Base-by-base conservation (phyloP, 2,888 invertebrate species). In the Lamellibrachia columna region DNA sequence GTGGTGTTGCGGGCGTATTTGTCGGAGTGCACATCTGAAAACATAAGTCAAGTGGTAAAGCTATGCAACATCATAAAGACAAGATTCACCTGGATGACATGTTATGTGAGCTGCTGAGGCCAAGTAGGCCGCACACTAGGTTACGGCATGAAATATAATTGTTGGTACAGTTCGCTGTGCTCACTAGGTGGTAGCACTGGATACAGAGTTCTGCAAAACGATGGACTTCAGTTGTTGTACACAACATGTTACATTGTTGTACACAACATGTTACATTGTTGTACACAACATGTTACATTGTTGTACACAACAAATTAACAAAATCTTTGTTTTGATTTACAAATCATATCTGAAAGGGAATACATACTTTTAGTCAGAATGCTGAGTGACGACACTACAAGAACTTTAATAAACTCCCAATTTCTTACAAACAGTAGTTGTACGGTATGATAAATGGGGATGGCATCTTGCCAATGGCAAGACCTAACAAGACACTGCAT, bases 1-100 rank as follows among this genome's bases (percentile, higher is more conserved):
- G 98, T 91, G 98, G 99, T 92, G 99, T 99, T 92, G 98, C 98
- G 92, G 99, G 99, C 93, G 98, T 99, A 96, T 99, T 99, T 95
- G 98, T 98, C 52, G 98, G 99, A 92, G 98, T 98, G 97, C 98
- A 98, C 97, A 98, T 97, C 98, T 98, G 97, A 91, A 96, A 95
- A 92, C 60, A 22, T 4, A 75, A 75, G 75, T 40, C 40, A 75
- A 75, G 4, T 75, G 15, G 75, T 75, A 22, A 75, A 75, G 22
- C 22, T n/a, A 75, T 15, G 75, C 3, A 22, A 22, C 22, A 22
- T 75, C 15, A 75, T 22, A 6, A 40, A 15, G 22, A 75, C 75
- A 75, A 75, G 22, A 15, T 60, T 9, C 60, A 60, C 22, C 60
- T 40, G 0, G 40, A 60, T 15, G 22, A 1, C 11, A 60, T 15